Percentiles rank a stretch among this genome's conserved stretches.
Evolutionary conservation across 2,113 vertebrate genomes (phyloP).

Genomic region (Psettodes erumei): DNA sequence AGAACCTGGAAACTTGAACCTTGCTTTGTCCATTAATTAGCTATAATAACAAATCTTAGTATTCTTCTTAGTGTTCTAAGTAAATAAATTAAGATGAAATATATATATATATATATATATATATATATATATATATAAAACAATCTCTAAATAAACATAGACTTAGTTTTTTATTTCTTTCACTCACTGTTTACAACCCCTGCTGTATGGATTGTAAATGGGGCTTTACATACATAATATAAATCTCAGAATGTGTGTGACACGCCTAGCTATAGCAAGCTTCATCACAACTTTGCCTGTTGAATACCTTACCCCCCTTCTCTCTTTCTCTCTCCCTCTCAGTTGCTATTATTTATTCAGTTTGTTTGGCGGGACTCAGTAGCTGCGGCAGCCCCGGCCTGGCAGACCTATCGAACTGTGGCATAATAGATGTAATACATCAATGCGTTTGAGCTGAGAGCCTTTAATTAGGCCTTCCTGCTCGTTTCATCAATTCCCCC

Average conservation of each 20-base stretch:
- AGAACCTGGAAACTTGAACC: too few species aligned
- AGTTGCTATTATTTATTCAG: conserved; percentile 92
- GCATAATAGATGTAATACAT: conserved; percentile 99
- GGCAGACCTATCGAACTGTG: conserved; percentile 94
- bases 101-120: too few species aligned
- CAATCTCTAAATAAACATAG: conserved; percentile 16
- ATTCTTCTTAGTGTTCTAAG: too few species aligned
- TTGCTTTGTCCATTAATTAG: not conserved
- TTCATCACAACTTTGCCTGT: conserved; percentile 73
- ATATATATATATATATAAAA: too few species aligned
- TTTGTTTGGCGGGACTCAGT: conserved; percentile 92
- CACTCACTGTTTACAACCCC: conserved; percentile 1
- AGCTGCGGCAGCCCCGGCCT: conserved; percentile 87
- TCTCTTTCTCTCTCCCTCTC: conserved; percentile 46
- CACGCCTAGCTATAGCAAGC: conserved; percentile 70
- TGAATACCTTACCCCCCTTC: conserved; percentile 44
- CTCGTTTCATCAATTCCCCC: conserved; percentile 96
- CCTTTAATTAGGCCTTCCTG: conserved; percentile 99
- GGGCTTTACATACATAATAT: conserved; percentile 66
- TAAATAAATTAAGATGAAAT: conserved; percentile 2
- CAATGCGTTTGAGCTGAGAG: conserved; percentile 99
- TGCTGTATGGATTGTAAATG: conserved; percentile 60
- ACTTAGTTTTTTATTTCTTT: too few species aligned
- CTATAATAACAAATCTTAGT: not conserved
- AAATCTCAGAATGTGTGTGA: conserved; percentile 70